Evolutionary conservation across 2,113 vertebrate genomes (phyloP).

Genomic region (Jacana jacana): DNA sequence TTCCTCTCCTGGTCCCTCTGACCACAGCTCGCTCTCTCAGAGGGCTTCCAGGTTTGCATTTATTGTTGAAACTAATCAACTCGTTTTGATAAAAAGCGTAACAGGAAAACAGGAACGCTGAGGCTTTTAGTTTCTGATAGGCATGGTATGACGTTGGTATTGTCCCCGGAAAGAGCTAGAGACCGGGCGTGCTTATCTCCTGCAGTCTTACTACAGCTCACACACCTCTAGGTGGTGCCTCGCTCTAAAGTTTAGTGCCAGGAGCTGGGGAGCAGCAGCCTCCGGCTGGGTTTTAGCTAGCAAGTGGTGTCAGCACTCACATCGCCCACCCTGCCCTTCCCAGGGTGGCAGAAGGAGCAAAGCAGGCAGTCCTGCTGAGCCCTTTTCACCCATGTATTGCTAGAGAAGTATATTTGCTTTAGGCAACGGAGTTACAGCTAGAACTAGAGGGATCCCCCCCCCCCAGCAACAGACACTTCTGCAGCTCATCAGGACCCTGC

Average conservation of each 20-base stretch:
- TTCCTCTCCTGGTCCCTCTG: background rate
- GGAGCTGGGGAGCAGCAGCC: background rate
- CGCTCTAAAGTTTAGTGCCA: conserved; percentile 17
- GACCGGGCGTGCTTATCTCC: background rate
- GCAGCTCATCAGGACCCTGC: background rate
- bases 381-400: background rate
- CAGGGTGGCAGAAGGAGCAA: background rate
- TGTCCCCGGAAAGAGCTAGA: background rate
- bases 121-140: background rate
- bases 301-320: background rate
- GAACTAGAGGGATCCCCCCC: background rate
- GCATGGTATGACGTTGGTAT: accelerated
- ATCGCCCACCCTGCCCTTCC: accelerated
- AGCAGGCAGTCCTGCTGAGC: background rate
- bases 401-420: background rate
- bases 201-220: background rate
- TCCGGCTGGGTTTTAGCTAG: background rate
- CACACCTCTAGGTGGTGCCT: conserved; percentile 74
- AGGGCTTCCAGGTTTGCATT: background rate
- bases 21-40: background rate
- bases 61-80: background rate
- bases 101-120: background rate
- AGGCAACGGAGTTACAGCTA: background rate
- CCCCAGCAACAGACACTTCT: accelerated
- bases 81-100: background rate